Base-by-base conservation (phyloP, 2,797 vertebrate genomes). In the Sylvilagus floridanus region DNA sequence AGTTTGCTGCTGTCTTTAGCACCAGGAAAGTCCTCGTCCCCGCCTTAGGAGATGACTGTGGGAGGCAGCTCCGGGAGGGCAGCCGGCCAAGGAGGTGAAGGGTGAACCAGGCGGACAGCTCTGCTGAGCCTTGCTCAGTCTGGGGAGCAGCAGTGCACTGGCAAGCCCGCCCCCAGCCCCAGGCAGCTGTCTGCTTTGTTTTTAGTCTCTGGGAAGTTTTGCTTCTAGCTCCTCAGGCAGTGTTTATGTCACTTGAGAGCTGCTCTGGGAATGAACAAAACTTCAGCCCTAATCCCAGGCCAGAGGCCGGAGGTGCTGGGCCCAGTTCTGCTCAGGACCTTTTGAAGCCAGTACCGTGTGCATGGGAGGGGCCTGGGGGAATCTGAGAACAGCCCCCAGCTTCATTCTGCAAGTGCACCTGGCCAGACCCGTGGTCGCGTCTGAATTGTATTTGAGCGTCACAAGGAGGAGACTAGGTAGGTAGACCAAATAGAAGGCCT, bases 71-170 rank as follows among this genome's bases (percentile, higher is more conserved):
- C 75, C 60, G 66, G 47, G 35, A 68, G 76, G 90, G 92, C 96
- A 93, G 54, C 72, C 77, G 60, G 95, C 96, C 96, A 92, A 96
- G 22, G 9, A 28, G 95, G 95, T 96, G 75, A 96, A 95, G 96
- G 96, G 84, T 94, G 88, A 97, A 17, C 16, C 26, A 69, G 71
- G 69, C 76, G 19, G 37, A n/a, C 54, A 57, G 77, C 73, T 62
- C 22, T 28, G 1, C 35, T 1, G 63, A 84, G 84, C 63, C 83
- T 93, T 73, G 57, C 63, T 75, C 4, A 9, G n/a, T 42, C 37
- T 78, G 79, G 69, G 82, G 84, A n/a, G 30, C 83, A 72, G 57
- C 88, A 62, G 13, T 75, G 63, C 5, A 4, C 52, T 79, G 76
- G 73, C 86, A 88, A 17, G 19, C 22, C 83, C 10, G 30, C 42